Evolutionary conservation across 2,113 vertebrate genomes (phyloP), one percentile per base, ranked within the genome.

Genomic region (Chionis minor): DNA sequence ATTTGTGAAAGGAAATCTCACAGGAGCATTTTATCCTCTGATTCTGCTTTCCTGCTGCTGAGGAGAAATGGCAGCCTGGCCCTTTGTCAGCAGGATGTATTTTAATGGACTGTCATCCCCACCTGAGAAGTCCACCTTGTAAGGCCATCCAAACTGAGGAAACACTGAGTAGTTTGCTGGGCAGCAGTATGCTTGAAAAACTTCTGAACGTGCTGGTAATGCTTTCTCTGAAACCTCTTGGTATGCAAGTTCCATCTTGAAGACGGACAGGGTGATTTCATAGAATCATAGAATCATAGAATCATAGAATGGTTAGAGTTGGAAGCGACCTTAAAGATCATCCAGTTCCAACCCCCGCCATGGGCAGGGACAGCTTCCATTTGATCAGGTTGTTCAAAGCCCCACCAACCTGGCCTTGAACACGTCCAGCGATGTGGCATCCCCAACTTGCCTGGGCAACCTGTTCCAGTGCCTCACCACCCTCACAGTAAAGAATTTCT

Each of bases 231-330:
- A 51, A 10, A 47, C 8, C 8, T 79, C 52, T 81, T 45, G 26
- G 6, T 27, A 69, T 33, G 21, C 9, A 59, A 80, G 30, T 58
- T 88, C 58, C 58, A 63, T 86, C 30, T 35, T 44, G 45, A 77
- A 49, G 51, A 44, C 1, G 5, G 38, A 51, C 16, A 5, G 0
- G 0, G 11, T 23, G 61, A 88, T 58, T 92, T 75, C 58, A 44
- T 20, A 63, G 38, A 28, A 13, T 63, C 62, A 44, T 20, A 63
- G 38, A 28, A 13, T 63, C 62, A 63, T 63, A 44, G 14, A 44
- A 44, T 14, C 44, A 63, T 63, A 42, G 35, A 63, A 28, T 18
- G 26, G 17, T 40, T 63, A 28, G 26, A 8, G 27, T 63, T 63
- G 38, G 26, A 63, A 42, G 38, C 10, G 59, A 62, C 35, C 7